Base-by-base conservation (phyloP, 2,888 invertebrate genomes). In the Reticulitermes lucifugus region DNA sequence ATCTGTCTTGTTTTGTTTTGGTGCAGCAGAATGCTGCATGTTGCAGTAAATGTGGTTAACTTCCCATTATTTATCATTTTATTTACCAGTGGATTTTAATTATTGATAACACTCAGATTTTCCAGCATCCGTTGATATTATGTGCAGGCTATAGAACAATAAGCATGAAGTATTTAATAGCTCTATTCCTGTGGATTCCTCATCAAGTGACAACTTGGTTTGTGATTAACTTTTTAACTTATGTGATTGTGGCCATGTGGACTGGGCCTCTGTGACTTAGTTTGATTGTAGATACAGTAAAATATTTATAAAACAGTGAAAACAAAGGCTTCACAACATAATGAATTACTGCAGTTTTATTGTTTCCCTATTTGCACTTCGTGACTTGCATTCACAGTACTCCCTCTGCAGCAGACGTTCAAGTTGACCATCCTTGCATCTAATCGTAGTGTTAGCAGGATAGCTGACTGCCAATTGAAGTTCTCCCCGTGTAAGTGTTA, bases 381-480 rank as follows among this genome's bases (percentile, higher is more conserved):
- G 60, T 25, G 87, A 86, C 60, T 86, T 86, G 85, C 89, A 89
- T 51, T 87, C 83, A 75, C 88, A 88, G 73, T 86, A 87, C 60
- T 88, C 88, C 25, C 86, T 86, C 29, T 88, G 87, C 60, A 91
- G 83, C 77, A 90, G 79, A 84, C 88, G 89, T 83, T 90, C 89
- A 21, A 88, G 87, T 81, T 88, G 88, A 12, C 90, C 89, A 83
- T 89, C 88, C 25, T 89, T 88, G 35, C 90, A 88, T 81, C 89
- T 89, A 0, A 91, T 89, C 14, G 88, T 86, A 10, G 91, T 89
- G 86, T 91, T 90, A 0, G 90, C 88, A 21, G 91, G 91, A 88
- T 91, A 91, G 88, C 90, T 90, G 22, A 91, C 89, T 0, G 89
- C 88, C 21, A 91, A 88, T 80, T 90, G 89, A 81, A 91, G 88